Base-by-base conservation (phyloP, 2,797 vertebrate species). In the Myiotriccus ornatus region DNA sequence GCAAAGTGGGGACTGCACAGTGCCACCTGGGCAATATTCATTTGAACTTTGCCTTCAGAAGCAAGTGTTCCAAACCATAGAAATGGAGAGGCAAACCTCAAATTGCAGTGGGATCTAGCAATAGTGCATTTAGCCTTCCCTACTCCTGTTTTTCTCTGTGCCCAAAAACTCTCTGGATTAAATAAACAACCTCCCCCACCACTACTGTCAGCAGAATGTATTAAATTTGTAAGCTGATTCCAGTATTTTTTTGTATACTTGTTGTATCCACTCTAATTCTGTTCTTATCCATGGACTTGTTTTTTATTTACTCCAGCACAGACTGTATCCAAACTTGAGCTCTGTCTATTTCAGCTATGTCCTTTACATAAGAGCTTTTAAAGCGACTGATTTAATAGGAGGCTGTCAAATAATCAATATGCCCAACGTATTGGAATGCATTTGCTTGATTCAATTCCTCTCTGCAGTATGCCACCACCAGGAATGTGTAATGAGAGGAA, bases 141-240 rank as follows among this genome's bases (percentile, higher is more conserved):
- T 86, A 7, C 30, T 86, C 86, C 35, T 79, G 10, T 28, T 94
- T 79, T 94, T 59, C 17, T 63, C 32, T 52, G 55, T 79, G 70
- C 37, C 24, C 28, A 1, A 39, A 84, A 96, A 10, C 20, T 91
- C 35, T 47, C 32, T 76, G 67, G 49, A 80, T 93, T 95, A 87
- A 84, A 81, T 60, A 91, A 85, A 87, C 37, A 83, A 10, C 9
- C 28, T 55, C 14, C 16, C 30, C 24, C 9, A 3, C 18, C 13
- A 8, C 14, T 9, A 15, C 62, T 49, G 49, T 56, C 62, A 81
- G 76, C 71, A 92, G 84, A 93, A 83, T 44, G 50, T 55, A 37
- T 89, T 84, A 77, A 77, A 77, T 73, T 81, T 32, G 35, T 90
- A 92, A 94, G 52, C 60, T 90, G 68, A 78, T 93, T 90, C 87